Evolutionary conservation across 2,113 vertebrate genomes (phyloP).

Genomic region (Pyrgilauda ruficollis): DNA sequence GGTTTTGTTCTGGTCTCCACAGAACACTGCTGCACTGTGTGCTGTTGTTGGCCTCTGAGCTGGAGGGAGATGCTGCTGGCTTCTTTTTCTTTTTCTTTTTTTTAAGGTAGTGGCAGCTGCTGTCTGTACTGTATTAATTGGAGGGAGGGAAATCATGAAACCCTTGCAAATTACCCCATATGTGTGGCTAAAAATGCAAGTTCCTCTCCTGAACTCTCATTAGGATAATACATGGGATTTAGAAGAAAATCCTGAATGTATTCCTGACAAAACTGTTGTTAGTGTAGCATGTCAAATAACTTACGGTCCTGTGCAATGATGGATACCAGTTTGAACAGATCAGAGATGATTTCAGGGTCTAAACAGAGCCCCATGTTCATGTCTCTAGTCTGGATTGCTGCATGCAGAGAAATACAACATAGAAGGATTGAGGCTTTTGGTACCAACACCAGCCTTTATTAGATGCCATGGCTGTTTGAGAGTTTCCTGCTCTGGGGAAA

Average conservation of each 20-base stretch:
- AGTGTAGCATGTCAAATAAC: neutral
- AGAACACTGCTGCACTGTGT: neutral
- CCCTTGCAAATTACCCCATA: neutral
- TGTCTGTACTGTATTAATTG: neutral
- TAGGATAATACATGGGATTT: neutral
- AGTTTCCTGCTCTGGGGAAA: neutral
- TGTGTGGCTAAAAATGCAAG: neutral
- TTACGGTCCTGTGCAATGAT: neutral
- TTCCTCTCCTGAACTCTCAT: neutral
- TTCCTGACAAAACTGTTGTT: neutral
- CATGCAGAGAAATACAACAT: neutral
- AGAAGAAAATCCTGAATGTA: neutral
- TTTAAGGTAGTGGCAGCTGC: neutral
- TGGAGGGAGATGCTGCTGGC: neutral
- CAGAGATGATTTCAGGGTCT: neutral
- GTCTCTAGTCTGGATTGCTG: neutral
- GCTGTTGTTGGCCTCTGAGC: neutral
- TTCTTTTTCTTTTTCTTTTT: neutral
- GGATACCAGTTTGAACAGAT: neutral
- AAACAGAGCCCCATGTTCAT: neutral
- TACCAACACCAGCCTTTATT: neutral
- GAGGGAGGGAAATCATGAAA: conserved; percentile 27
- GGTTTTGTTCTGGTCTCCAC: neutral
- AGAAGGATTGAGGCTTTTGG: neutral
- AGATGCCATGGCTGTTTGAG: neutral